Conservation (phyloP, 92 coral and sea anemone species). For the Hydrozoanthus gracilis region DNA sequence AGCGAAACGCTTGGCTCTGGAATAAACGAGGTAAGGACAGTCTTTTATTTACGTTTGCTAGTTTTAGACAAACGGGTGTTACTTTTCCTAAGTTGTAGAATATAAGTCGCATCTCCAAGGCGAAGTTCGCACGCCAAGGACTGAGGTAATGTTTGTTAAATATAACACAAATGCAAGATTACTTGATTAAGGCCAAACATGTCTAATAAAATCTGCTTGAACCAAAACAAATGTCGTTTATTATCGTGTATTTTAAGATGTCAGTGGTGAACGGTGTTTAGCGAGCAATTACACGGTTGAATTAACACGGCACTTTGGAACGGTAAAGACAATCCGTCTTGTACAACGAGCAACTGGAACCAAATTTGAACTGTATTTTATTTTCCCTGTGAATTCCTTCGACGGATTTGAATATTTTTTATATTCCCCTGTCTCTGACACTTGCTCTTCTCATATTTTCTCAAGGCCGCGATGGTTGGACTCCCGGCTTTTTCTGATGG, state of each 20-base stretch:
- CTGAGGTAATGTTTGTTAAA: slow-evolving; percentile 47
- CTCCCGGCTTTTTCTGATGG: slow-evolving; percentile 34
- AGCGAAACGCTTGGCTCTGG: slow-evolving; percentile 31
- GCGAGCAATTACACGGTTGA: slow-evolving; percentile 78
- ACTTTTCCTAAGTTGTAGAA: background rate
- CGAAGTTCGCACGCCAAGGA: background rate
- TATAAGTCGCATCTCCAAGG: background rate
- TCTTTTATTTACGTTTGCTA: background rate
- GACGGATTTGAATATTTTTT: background rate
- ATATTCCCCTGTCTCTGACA: background rate
- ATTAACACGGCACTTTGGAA: slow-evolving; percentile 49
- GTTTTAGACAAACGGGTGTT: background rate
- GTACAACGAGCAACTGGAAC: too few relatives aligned
- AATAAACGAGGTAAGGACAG: slow-evolving; percentile 21
- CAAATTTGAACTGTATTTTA: background rate
- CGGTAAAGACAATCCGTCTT: background rate
- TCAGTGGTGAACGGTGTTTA: background rate
- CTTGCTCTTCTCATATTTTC: background rate
- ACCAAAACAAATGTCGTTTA: background rate
- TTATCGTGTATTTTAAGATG: background rate
- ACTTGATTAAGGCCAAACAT: slow-evolving; percentile 29
- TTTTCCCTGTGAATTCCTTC: background rate
- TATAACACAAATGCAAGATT: slow-evolving; percentile 48
- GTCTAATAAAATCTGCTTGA: background rate
- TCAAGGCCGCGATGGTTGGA: slow-evolving; percentile 40